Base-by-base conservation (phyloP, 2,113 vertebrate species). In the Chlorodrepanis virens region DNA sequence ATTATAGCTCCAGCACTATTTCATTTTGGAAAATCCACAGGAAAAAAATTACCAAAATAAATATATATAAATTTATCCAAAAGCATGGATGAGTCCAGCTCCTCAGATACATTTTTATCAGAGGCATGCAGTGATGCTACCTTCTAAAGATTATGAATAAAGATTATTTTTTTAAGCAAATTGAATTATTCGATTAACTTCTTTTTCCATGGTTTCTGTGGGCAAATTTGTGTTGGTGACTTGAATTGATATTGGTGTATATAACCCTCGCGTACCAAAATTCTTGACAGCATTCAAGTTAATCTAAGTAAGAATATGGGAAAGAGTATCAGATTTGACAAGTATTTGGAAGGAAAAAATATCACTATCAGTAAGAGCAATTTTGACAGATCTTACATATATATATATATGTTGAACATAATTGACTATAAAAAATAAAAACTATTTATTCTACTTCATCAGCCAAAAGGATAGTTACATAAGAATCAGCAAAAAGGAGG, bases 401-500 rank as follows among this genome's bases (percentile, higher is more conserved):
- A 67, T 11, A 53, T 21, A 20, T 24, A 24, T 63, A 35, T 22
- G 5, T 69, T 85, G 82, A 88, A 81, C 27, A 72, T 4, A 87
- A 31, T 4, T 83, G 42, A 50, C 37, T 89, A n/a, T 29, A 14
- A 68, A 83, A 92, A 87, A 69, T 21, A 74, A 13, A 24, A 59
- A 47, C 27, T 75, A 84, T 87, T 91, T 65, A 40, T 74, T 94
- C 19, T 65, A 69, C 87, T 75, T 56, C 31, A 83, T 83, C 60
- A 90, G 40, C 19, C 82, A 84, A 56, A 97, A 93, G 35, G 83
- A 96, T 81, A 52, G 54, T 97, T 97, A 93, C 42, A 54, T 94
- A 97, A 97, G 93, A 96, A 81, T 80, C 53, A 82, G 69, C 76
- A 95, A 90, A 94, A 87, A 87, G 28, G 50, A 93, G 76, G 83